Base-by-base conservation (phyloP, 2,113 vertebrate species). In the Ascaphus truei region DNA sequence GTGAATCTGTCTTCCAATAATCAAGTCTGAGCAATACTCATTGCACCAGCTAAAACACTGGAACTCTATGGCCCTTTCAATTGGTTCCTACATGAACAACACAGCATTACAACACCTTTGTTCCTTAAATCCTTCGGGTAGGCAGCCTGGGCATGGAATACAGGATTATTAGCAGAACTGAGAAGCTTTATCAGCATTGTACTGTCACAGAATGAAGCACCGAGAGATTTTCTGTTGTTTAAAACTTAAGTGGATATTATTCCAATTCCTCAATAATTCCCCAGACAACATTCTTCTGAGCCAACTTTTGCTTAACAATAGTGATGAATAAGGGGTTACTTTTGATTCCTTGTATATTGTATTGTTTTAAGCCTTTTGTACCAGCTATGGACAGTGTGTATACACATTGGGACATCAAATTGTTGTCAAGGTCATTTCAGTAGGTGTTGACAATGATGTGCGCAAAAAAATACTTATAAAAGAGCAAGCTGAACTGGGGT, bases 211-310 rank as follows among this genome's bases (percentile, higher is more conserved):
- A 69, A 59, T 69, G 55, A 55, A 69, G 43, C 66, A 69, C 55
- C 66, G 30, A 69, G 66, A 69, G 66, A 69, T 69, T 69, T 69
- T 69, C 66, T 69, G 66, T 69, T 69, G 66, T 69, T 69, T 56
- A 59, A 69, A 59, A 50, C 66, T 30, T 69, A 69, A 69, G 66
- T 69, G 66, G 66, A 69, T 69, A 69, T 69, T 69, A 59, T 69
- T 59, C 55, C 11, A 45, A 69, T 58, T 69, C 58, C 43, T 69
- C 66, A 59, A 51, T 69, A 69, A 69, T 69, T 59, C 66, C 66
- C 55, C 41, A 69, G 60, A 58, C 66, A 51, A 34, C 26, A 27
- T 58, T 68, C 41, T 48, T 68, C 53, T n/a, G 56, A 69, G 55
- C 43, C 66, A 69, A 56, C 66, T 50, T 37, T 29, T 30, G 55